Evolutionary conservation across 1,140 invertebrate genomes (phyloP).

Genomic region (Lethrus apterus): DNA sequence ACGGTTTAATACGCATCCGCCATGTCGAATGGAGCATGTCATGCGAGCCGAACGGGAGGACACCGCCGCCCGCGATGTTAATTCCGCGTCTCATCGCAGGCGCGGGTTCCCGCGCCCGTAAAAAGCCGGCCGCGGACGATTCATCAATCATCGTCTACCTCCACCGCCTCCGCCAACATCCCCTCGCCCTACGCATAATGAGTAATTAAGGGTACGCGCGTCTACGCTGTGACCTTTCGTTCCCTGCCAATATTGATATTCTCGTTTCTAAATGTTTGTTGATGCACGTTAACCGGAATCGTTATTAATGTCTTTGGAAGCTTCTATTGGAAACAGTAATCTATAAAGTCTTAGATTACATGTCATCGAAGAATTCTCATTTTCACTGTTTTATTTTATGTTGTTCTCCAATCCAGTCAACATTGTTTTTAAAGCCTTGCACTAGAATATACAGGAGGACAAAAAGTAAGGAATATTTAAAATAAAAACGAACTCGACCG

Average conservation of each 20-base stretch:
- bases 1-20: slow-evolving; percentile 32
- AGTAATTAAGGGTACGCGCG: slow-evolving; percentile 12
- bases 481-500: too few species aligned
- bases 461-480: too few species aligned
- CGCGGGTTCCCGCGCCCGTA: slow-evolving; percentile 9
- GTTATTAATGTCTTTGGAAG: too few species aligned
- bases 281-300: too few species aligned
- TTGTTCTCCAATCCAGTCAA: too few species aligned
- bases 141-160: slow-evolving; percentile 10
- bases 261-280: too few species aligned
- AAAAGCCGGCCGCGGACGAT: slow-evolving; percentile 6
- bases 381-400: too few species aligned
- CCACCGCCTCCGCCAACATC: background rate
- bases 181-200: slow-evolving; percentile 3
- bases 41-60: slow-evolving; percentile 26
- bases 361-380: too few species aligned
- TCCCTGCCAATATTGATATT: background rate
- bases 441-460: too few species aligned
- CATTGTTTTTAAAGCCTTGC: too few species aligned
- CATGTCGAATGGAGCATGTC: slow-evolving; percentile 31
- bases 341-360: too few species aligned
- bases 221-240: slow-evolving; percentile 4
- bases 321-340: too few species aligned
- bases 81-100: slow-evolving; percentile 24
- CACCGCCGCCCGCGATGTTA: slow-evolving; percentile 20